phyloP scores from a whole-genome alignment of 2,888 invertebrate genomes.

The Dione juno region DNA sequence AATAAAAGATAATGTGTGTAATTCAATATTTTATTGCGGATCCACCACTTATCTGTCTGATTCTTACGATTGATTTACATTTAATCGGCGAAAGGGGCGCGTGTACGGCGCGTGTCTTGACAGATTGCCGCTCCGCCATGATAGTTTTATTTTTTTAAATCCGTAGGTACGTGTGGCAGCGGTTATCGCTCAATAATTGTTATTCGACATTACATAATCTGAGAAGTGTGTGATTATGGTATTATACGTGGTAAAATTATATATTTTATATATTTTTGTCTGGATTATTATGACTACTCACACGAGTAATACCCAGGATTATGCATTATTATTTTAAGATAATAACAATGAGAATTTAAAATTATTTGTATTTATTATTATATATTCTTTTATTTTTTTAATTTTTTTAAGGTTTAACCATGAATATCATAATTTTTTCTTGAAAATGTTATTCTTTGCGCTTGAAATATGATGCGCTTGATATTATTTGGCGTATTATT shows the following conservation, averaged over 20 bases:
- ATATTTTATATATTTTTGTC: conserved; percentile 34
- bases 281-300: background rate
- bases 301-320: background rate
- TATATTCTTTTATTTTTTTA: no score
- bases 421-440: no score
- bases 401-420: no score
- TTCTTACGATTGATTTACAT: conserved; percentile 67
- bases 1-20: conserved; percentile 77
- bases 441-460: no score
- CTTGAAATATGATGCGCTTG: no score
- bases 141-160: conserved; percentile 51
- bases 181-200: conserved; percentile 64
- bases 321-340: no score
- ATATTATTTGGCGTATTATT: background rate
- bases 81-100: conserved; percentile 67
- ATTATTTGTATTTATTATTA: no score
- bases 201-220: conserved; percentile 56
- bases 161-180: conserved; percentile 45
- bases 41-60: conserved; percentile 66
- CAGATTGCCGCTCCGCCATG: conserved; percentile 61
- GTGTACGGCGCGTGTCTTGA: conserved; percentile 72
- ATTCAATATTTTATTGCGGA: conserved; percentile 74
- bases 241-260: conserved; percentile 55
- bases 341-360: no score
- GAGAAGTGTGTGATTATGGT: conserved; percentile 48